Base-by-base conservation (phyloP, 2,888 invertebrate species). In the Ophraella communa region DNA sequence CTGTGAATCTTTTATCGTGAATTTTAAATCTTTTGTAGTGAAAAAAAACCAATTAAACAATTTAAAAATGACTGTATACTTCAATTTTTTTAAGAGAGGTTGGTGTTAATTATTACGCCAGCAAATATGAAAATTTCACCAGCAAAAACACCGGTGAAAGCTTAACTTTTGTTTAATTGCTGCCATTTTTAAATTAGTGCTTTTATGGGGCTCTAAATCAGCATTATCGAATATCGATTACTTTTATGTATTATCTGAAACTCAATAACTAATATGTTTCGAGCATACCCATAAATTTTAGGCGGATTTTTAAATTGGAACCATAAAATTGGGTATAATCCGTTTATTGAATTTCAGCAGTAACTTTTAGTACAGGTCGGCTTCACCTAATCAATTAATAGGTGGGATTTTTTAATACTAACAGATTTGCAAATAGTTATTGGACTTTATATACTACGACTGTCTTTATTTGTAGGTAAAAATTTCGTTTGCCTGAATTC, bases 181-280 rank as follows among this genome's bases (percentile, higher is more conserved):
- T 44, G 18, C 51, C 17, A 59, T 69, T 70, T 69, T 55, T 67
- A 58, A 68, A 65, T 71, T 53, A 14, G 66, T 71, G 65, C 66
- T 67, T 73, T 71, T 67, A 70, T 66, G 59, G 52, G 61, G 69
- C 71, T 68, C 66, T 73, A 60, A 62, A 65, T 62, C 62, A 53
- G 67, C 20, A 64, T 54, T 64, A 71, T 69, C 69, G 63, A 70
- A 70, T 55, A 55, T 54, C 45, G 30, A 60, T 66, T 42, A 53
- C 59, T 52, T 67, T 68, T 49, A 66, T 65, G 65, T 24, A 45
- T 55, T 53, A 52, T 57, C 57, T 39, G 49, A 21, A 51, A 51
- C 35, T 58, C 35, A 35, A 58, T 58, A 57, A 57, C 57, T 57
- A 57, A 58, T 54, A 20, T 54, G 33, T 49, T 49, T 65, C 54